Evolutionary conservation across 2,797 vertebrate genomes (phyloP).

Genomic region (Melopsittacus undulatus): DNA sequence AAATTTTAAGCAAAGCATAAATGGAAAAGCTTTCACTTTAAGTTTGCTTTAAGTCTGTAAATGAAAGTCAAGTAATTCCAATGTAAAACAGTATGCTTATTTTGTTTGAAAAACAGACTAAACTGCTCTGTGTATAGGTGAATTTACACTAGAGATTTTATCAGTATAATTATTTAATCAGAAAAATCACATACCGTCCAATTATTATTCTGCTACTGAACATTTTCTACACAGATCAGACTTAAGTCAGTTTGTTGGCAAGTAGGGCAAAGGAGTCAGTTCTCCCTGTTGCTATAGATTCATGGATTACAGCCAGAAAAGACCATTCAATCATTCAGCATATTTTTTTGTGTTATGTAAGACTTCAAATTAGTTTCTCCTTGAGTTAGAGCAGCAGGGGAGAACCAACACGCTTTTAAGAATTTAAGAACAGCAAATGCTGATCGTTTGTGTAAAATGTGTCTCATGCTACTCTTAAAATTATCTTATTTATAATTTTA

Average conservation of each 20-base stretch:
- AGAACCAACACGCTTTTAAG: neutral
- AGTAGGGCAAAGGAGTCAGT: neutral
- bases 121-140: neutral
- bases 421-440: neutral
- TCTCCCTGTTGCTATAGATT: neutral
- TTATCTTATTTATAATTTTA: neutral
- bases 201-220: slow-evolving; percentile 15
- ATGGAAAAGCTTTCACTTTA: neutral
- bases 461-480: neutral
- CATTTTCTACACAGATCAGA: neutral
- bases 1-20: neutral
- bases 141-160: neutral
- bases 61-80: neutral
- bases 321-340: slow-evolving; percentile 11
- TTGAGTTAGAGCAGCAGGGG: neutral
- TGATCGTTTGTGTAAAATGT: neutral
- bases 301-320: slow-evolving; percentile 17
- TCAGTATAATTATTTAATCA: neutral
- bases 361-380: neutral
- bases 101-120: neutral
- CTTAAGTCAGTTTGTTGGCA: slow-evolving; percentile 44
- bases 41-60: neutral
- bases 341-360: neutral
- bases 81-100: neutral
- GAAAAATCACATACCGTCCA: neutral